Base-by-base conservation (phyloP, 2,888 invertebrate genomes). In the Caenorhabditis plicata region DNA sequence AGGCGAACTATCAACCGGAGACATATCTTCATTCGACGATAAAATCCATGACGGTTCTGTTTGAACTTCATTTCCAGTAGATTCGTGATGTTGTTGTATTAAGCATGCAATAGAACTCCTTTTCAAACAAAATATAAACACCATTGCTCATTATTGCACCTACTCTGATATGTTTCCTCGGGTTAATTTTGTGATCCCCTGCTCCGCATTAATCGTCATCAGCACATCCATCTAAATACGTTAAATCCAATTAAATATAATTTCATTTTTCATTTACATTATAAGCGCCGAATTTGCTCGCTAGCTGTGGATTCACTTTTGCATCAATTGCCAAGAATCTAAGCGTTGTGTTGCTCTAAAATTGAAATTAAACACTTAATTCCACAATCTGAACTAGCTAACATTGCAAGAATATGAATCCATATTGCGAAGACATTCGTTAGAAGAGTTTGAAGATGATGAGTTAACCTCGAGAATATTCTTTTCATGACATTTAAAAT, bases 31-130 rank as follows among this genome's bases (percentile, higher is more conserved):
- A n/a, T n/a, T 13, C 13, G n/a, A 15, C 4, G 36, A 19, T 25
- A 41, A 20, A 3, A 58, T 44, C 27, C 29, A 26, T 4, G 60
- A 38, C 0, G 60, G 32, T 29, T 60, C 60, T 0, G 29, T 27
- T 1, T 54, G 43, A 51, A 61, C 54, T 40, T 42, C 23, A 29
- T 54, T 61, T 15, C 54, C 60, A 0, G 60, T 50, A 4, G 50
- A 20, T 17, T 61, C 48, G 38, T 61, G 60, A n/a, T 61, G 60
- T 39, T 61, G 60, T 4, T 38, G 49, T 15, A 61, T 54, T 1
- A 60, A 35, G 17, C 60, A 60, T 13, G 42, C 46, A 9, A 60
- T 53, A n/a, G 20, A n/a, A n/a, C n/a, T n/a, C n/a, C n/a, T n/a
- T 32, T 20, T 46, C 49, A 27, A 48, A 53, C 38, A 33, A 55